phyloP scores from a whole-genome alignment of 2,888 invertebrate species.

The Ectropis crepuscularia region DNA sequence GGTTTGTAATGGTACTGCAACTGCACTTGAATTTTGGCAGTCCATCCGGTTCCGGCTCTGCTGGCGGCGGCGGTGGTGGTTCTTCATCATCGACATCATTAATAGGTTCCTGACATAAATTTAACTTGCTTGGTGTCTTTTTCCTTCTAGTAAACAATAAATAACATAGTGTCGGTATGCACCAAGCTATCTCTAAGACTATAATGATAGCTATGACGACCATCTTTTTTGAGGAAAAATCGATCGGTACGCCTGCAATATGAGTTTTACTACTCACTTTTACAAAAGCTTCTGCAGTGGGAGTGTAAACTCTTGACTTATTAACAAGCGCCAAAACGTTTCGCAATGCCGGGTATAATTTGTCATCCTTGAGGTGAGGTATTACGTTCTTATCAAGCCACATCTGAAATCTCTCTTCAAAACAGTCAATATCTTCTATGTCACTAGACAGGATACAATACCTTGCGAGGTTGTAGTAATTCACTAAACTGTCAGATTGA shows the following conservation, averaged over 20 bases:
- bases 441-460: slow-evolving; percentile 76
- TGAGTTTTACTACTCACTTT: slow-evolving; percentile 14
- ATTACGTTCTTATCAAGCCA: slow-evolving; percentile 82
- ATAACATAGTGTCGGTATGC: slow-evolving; percentile 58
- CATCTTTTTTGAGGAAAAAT: slow-evolving; percentile 57
- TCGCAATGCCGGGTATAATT: slow-evolving; percentile 84
- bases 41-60: too few relatives aligned
- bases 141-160: slow-evolving; percentile 45
- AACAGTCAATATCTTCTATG: slow-evolving; percentile 64
- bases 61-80: too few relatives aligned
- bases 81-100: neutral
- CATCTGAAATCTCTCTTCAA: slow-evolving; percentile 78
- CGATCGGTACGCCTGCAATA: slow-evolving; percentile 41
- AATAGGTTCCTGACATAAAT: slow-evolving; percentile 30
- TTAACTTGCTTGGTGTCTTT: slow-evolving; percentile 40
- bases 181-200: slow-evolving; percentile 68
- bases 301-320: slow-evolving; percentile 45
- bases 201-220: slow-evolving; percentile 59
- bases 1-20: neutral
- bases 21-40: neutral
- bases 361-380: slow-evolving; percentile 85
- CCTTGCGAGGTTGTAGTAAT: slow-evolving; percentile 83
- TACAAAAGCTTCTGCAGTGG: neutral
- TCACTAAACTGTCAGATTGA: slow-evolving; percentile 72
- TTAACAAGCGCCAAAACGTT: slow-evolving; percentile 72